Conservation (phyloP, 2,113 vertebrate species). For the Calcarius ornatus region DNA sequence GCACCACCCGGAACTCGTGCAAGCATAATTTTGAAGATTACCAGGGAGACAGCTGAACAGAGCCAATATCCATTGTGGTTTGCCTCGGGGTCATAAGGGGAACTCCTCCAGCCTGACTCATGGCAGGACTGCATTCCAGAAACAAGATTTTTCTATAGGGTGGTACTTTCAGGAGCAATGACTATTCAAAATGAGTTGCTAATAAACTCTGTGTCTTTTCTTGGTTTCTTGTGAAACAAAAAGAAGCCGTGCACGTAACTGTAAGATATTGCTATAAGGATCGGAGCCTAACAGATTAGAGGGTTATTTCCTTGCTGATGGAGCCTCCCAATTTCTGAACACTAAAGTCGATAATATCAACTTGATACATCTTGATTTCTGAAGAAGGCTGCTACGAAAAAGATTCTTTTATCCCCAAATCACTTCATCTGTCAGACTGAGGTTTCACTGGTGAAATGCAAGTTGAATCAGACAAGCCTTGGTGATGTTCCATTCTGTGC, state of each 20-base stretch:
- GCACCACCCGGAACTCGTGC: not conserved
- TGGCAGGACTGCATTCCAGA: constrained; percentile 18
- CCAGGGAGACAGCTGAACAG: not conserved
- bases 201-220: not conserved
- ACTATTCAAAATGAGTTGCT: constrained; percentile 9
- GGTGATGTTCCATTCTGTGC: not conserved
- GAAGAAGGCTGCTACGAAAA: not conserved
- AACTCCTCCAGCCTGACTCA: constrained; percentile 2
- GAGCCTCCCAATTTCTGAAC: not conserved
- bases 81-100: not conserved
- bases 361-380: not conserved
- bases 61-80: not conserved
- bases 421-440: not conserved
- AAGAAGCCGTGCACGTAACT: not conserved
- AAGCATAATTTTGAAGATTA: not conserved
- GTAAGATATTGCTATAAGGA: not conserved
- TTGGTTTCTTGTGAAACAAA: not conserved
- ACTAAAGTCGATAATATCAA: not conserved
- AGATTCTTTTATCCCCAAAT: not conserved
- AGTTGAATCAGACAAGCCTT: constrained; percentile 5
- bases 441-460: not conserved
- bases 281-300: not conserved
- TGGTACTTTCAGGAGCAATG: constrained; percentile 10
- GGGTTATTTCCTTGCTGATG: not conserved
- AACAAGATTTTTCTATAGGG: not conserved